These are phyloP conservation scores for Anseranas semipalmata DNA, from an alignment of 2,113 vertebrate species.

Conservation along the genomic window DNA sequence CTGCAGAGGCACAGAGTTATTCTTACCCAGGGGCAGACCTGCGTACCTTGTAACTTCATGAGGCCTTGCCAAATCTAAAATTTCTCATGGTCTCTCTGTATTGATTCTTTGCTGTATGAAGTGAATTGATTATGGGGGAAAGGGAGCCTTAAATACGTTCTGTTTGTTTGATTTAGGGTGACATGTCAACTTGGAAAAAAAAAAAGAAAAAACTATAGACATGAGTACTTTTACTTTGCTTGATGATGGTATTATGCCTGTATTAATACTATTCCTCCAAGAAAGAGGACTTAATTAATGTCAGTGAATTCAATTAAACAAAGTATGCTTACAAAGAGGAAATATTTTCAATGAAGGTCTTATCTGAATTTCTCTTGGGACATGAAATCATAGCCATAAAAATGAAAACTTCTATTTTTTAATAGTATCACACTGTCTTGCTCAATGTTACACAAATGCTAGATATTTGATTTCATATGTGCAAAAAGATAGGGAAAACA, in stretches of 20 bases:
- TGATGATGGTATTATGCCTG: neutral
- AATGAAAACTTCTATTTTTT: neutral
- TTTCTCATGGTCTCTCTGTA: neutral
- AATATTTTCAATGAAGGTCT: neutral
- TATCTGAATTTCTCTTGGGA: neutral
- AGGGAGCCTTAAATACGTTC: neutral
- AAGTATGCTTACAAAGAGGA: neutral
- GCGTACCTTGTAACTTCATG: neutral
- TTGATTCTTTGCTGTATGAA: neutral
- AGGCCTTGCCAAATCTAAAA: neutral
- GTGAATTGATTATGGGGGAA: neutral
- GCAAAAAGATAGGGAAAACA: neutral
- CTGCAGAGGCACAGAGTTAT: neutral
- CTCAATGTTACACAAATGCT: neutral
- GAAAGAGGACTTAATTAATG: neutral
- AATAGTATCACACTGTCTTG: neutral
- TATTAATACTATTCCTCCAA: neutral
- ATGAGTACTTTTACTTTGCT: neutral
- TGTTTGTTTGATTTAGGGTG: neutral
- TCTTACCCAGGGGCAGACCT: neutral
- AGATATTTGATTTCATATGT: neutral
- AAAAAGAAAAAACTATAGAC: neutral
- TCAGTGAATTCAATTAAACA: neutral
- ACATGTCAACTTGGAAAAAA: neutral
- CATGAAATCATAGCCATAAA: neutral